phyloP scores from a whole-genome alignment of 2,797 vertebrate genomes.

The Dipus sagitta region DNA sequence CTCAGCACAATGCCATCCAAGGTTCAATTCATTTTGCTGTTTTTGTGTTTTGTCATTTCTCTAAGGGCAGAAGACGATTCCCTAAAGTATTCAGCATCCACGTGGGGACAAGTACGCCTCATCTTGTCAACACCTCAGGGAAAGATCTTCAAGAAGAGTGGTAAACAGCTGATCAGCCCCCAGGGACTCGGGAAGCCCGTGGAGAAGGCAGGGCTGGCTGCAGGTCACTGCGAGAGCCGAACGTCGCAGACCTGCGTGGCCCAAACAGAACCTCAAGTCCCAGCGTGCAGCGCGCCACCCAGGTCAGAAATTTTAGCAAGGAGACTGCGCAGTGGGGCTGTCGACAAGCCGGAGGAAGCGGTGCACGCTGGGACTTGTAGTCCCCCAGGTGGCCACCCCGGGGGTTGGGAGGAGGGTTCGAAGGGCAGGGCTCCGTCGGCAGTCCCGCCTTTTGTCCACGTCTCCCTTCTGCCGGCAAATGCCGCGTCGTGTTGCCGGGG shows the following conservation, averaged over 20 bases:
- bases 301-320: not conserved
- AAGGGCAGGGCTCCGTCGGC: not conserved
- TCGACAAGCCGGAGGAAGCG: not conserved
- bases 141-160: not conserved
- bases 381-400: conserved; percentile 1
- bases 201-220: rapidly evolving
- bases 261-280: conserved; percentile 25
- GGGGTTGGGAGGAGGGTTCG: not conserved
- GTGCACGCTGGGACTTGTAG: conserved; percentile 72
- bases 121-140: not conserved
- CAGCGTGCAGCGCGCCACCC: conserved; percentile 35
- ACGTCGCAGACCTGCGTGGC: not conserved
- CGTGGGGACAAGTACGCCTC: not conserved
- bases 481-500: not conserved
- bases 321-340: not conserved
- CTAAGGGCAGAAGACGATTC: not conserved
- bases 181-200: too few species aligned
- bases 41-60: not conserved
- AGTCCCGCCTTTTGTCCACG: conserved; percentile 82
- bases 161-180: not conserved
- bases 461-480: conserved; percentile 66
- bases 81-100: not conserved
- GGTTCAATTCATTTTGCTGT: not conserved
- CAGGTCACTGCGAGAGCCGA: rapidly evolving
- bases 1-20: not conserved